These are phyloP conservation scores for Pantherophis vulpinus DNA, from an alignment of 2,797 vertebrate genomes.

Conservation along the genomic window DNA sequence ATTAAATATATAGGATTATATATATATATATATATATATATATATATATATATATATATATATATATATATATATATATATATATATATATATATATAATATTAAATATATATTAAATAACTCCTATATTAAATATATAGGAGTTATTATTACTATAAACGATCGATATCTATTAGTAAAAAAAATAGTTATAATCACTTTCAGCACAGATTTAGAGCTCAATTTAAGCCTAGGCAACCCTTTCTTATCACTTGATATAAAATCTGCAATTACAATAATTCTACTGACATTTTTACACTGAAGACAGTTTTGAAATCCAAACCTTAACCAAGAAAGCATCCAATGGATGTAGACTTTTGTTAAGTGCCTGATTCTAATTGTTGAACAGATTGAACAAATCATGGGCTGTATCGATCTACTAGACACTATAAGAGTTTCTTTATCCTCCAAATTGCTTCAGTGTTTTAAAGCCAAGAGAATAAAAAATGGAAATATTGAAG, in stretches of 20 bases:
- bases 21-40: too few relatives aligned
- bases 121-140: background rate
- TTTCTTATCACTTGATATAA: background rate
- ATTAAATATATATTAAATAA: too few relatives aligned
- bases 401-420: background rate
- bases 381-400: background rate
- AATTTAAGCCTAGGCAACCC: background rate
- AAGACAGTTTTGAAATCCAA: background rate
- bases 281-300: background rate
- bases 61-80: too few relatives aligned
- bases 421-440: slow-evolving; percentile 2
- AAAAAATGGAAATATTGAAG: background rate
- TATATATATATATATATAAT: too few relatives aligned
- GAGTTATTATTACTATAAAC: background rate
- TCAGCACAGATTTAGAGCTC: background rate
- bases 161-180: background rate
- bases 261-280: background rate
- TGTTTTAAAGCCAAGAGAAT: background rate
- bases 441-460: background rate
- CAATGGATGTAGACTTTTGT: background rate
- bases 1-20: background rate
- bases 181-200: background rate
- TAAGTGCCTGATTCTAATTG: background rate
- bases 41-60: too few relatives aligned
- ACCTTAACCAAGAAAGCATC: background rate